Evolutionary conservation across 2,888 invertebrate genomes (phyloP).

Genomic region (Dysmachus trigonus): DNA sequence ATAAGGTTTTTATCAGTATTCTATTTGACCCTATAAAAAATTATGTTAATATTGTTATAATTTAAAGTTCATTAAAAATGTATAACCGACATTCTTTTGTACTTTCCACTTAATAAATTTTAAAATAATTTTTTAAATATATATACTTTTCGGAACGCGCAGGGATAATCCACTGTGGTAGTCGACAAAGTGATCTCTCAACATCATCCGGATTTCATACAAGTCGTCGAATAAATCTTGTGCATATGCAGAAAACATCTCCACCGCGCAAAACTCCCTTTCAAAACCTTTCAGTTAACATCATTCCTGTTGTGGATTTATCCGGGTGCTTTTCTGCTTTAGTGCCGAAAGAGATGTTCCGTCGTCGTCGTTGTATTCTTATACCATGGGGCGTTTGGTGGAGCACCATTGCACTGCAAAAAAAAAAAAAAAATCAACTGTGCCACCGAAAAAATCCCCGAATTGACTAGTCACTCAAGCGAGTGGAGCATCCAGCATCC

Average conservation of each 20-base stretch:
- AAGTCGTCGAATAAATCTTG: neutral
- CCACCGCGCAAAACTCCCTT: neutral
- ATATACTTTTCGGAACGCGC: too few species aligned
- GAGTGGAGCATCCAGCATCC: neutral
- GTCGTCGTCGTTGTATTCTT: neutral
- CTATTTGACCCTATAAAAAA: too few species aligned
- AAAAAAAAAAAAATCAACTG: neutral
- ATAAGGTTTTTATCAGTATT: too few species aligned
- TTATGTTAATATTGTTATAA: too few species aligned
- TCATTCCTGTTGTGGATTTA: neutral
- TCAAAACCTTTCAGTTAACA: neutral
- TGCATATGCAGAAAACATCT: neutral
- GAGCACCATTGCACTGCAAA: neutral
- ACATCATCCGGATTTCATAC: neutral
- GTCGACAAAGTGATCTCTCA: neutral
- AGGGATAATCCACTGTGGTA: neutral
- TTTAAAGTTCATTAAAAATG: too few species aligned
- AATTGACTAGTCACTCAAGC: conserved; percentile 2
- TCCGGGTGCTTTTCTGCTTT: neutral
- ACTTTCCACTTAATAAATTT: too few species aligned
- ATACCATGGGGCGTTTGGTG: neutral
- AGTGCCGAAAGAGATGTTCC: neutral
- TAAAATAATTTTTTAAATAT: too few species aligned
- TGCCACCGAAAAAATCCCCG: neutral
- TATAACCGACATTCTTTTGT: too few species aligned